phyloP scores from a whole-genome alignment of 2,113 vertebrate species.

The Corydoras sp. region DNA sequence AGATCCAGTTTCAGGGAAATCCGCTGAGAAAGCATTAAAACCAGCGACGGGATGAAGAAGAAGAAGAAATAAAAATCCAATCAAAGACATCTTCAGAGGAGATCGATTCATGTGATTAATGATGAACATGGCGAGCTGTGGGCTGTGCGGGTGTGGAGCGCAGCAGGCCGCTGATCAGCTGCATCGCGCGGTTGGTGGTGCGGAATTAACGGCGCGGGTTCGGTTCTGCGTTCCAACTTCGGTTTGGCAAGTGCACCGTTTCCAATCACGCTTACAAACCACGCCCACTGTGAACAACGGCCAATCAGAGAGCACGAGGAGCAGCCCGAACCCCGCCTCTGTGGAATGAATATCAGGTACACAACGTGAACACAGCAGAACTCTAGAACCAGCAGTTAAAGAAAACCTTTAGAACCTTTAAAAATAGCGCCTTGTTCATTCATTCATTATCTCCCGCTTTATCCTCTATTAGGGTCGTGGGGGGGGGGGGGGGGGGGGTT shows the following conservation, averaged over 20 bases:
- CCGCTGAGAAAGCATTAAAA: constrained; percentile 13
- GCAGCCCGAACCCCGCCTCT: not conserved
- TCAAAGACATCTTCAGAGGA: constrained; percentile 9
- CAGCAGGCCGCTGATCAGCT: too few species aligned
- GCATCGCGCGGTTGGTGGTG: too few species aligned
- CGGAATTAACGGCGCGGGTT: too few species aligned
- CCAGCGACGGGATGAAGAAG: not conserved
- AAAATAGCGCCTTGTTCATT: too few species aligned
- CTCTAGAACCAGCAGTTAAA: too few species aligned
- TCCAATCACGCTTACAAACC: not conserved
- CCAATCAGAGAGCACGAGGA: not conserved
- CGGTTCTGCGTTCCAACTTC: not conserved
- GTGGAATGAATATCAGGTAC: not conserved
- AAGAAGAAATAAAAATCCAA: constrained; percentile 16
- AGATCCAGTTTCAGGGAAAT: constrained; percentile 38
- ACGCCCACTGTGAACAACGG: not conserved
- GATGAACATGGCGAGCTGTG: too few species aligned
- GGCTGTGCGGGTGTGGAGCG: too few species aligned
- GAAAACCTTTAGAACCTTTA: too few species aligned
- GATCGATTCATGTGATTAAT: not conserved
- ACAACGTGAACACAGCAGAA: too few species aligned
- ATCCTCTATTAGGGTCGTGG: too few species aligned
- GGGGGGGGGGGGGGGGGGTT: too few species aligned
- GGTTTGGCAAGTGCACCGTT: not conserved
- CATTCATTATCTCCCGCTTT: too few species aligned